Evolutionary conservation across 2,888 invertebrate genomes (phyloP), one percentile per base, ranked within the genome.

Genomic region (Cecidostiba fungosa): DNA sequence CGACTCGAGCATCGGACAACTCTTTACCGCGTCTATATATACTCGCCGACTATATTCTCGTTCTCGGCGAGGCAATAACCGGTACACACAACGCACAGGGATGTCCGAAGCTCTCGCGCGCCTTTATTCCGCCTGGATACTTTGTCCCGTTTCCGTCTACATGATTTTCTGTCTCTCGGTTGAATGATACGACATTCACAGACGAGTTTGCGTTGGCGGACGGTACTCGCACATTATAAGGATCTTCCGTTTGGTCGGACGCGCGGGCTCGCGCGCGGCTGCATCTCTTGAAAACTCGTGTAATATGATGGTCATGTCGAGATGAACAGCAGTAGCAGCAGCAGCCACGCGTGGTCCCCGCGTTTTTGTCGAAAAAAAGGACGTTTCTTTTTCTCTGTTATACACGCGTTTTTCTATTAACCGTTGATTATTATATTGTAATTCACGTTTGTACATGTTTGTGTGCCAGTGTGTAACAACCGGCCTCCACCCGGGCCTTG

Each of bases 381-480:
- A 36, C 79, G 50, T 32, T 59, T 62, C 39, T 29, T 81, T 39
- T 43, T 26, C 19, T 23, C 19, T 54, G 23, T 43, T 59, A 4
- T 16, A 59, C 54, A 59, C 19, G 26, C 73, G 76, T 29, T 54
- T 32, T n/a, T 77, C 43, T 85, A 82, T 85, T 89, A 89, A 78
- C 88, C 88, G 89, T 89, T 87, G 88, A 88, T 89, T 89, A 88
- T 89, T 89, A 87, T 90, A 90, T 29, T 78, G 32, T 66, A 72
- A 39, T 90, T 90, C 89, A 89, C 90, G 89, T 91, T 90, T 90
- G 89, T 89, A 89, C 88, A 89, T 89, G 89, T 91, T 91, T 91
- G 90, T 91, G 91, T 89, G 91, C 90, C 89, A 91, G 91, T 91
- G 90, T 91, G 91, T 90, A 89, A 90, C 90, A 89, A 89, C 90